phyloP scores from a whole-genome alignment of 2,797 vertebrate species.

The Sardinella longiceps region DNA sequence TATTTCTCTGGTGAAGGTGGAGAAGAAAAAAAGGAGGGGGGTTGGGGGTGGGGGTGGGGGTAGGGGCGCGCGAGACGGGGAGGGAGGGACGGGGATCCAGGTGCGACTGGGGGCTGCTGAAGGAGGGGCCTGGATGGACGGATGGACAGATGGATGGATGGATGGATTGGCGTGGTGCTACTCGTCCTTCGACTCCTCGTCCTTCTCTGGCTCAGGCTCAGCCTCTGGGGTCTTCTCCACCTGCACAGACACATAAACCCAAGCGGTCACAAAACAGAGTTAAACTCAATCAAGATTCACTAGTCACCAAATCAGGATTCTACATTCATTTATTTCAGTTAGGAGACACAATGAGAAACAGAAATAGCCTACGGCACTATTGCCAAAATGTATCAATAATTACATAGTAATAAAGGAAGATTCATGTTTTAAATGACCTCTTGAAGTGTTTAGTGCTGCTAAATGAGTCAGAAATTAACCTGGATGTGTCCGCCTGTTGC shows the following conservation, averaged over 20 bases:
- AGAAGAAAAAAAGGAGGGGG: background rate
- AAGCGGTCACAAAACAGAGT: conserved; percentile 27
- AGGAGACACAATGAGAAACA: background rate
- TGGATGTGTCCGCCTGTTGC: background rate
- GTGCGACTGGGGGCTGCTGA: conserved; percentile 45
- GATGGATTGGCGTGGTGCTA: conserved; percentile 53
- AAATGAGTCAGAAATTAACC: background rate
- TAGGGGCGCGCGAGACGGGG: background rate
- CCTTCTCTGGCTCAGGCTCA: conserved; percentile 67
- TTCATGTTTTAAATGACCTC: background rate
- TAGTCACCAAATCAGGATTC: background rate
- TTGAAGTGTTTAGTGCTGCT: background rate
- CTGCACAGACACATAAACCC: conserved; percentile 55
- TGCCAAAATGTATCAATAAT: background rate
- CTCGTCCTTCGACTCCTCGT: conserved; percentile 77
- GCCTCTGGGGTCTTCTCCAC: conserved; percentile 74
- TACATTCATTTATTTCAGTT: too few relatives aligned
- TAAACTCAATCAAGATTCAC: background rate
- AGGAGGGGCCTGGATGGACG: conserved; percentile 16
- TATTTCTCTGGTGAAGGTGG: conserved; percentile 82
- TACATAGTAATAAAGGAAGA: background rate
- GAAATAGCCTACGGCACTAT: background rate
- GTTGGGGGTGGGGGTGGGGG: background rate
- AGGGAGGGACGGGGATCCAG: conserved; percentile 33
- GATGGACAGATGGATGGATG: conserved; percentile 38